A percentile compares a stretch with the other conserved stretches of the same genome.
Evolutionary conservation across 1,140 invertebrate species (phyloP).

Genomic region (Schlechtendalia chinensis): DNA sequence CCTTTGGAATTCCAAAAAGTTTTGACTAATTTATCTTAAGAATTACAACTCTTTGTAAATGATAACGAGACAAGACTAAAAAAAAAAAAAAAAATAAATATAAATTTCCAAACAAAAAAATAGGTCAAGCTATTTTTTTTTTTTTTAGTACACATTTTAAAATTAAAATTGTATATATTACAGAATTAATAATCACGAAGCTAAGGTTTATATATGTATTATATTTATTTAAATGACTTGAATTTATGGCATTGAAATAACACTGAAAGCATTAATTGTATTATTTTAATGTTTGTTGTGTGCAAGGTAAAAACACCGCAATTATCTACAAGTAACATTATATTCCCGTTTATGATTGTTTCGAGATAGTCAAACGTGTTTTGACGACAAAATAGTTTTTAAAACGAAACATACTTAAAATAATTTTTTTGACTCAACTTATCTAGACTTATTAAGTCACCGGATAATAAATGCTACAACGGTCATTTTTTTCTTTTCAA

Average conservation of each 20-base stretch:
- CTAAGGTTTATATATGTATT: background rate
- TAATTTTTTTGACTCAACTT: background rate
- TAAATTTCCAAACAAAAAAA: background rate
- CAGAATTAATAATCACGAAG: background rate
- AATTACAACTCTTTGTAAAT: background rate
- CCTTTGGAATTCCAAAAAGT: background rate
- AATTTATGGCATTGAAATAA: background rate
- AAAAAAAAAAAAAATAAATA: background rate
- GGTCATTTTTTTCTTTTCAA: background rate
- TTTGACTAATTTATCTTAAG: constrained; percentile 8
- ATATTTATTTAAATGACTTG: background rate
- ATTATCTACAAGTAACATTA: background rate
- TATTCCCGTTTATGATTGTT: background rate
- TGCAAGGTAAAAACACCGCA: background rate
- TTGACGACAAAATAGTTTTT: background rate
- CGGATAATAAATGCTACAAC: background rate
- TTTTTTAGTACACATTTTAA: background rate
- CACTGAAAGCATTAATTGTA: background rate
- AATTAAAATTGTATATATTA: background rate
- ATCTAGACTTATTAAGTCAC: background rate
- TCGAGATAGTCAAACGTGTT: background rate
- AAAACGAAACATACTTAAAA: background rate
- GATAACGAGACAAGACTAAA: background rate
- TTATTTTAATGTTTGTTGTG: background rate
- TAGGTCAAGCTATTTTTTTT: constrained; percentile 7